Percentiles rank a stretch among this genome's conserved stretches.
Conservation (phyloP, 2,888 invertebrate genomes). For the Nomada ferruginata region DNA sequence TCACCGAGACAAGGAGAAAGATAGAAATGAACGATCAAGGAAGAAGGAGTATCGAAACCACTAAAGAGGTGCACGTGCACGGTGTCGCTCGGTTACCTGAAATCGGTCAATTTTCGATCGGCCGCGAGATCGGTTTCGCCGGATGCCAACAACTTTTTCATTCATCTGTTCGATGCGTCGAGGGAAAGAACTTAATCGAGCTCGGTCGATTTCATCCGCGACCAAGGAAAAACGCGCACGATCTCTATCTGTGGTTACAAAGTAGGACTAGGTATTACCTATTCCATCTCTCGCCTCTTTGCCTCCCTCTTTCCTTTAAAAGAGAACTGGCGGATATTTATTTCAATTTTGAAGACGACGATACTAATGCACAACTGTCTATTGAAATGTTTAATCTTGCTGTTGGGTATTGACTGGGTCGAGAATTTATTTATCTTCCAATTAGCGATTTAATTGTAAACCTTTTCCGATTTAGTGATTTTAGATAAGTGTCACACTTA, state of each 20-base stretch:
- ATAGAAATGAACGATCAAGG: slow-evolving; percentile 20
- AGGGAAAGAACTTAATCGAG: slow-evolving; percentile 42
- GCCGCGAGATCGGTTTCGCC: slow-evolving; percentile 44
- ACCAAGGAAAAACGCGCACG: slow-evolving; percentile 28
- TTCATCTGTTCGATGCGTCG: not conserved
- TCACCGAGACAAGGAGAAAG: not conserved
- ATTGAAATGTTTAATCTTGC: too few relatives aligned
- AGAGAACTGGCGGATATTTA: too few relatives aligned
- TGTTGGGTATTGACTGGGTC: too few relatives aligned
- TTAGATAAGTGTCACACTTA: too few relatives aligned
- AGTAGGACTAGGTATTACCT: slow-evolving; percentile 10
- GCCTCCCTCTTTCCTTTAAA: not conserved
- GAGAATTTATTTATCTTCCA: too few relatives aligned
- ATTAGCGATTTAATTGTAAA: too few relatives aligned
- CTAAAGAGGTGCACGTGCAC: slow-evolving; percentile 70
- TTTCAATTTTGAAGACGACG: too few relatives aligned
- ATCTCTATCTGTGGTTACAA: slow-evolving; percentile 44
- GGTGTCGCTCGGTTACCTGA: slow-evolving; percentile 54
- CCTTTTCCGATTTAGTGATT: too few relatives aligned
- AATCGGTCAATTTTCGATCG: slow-evolving; percentile 56
- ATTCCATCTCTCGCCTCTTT: slow-evolving; percentile 9
- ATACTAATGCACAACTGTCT: too few relatives aligned
- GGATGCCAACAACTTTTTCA: slow-evolving; percentile 57
- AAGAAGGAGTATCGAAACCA: slow-evolving; percentile 25
- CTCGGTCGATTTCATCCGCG: slow-evolving; percentile 35